These are phyloP conservation scores for Megaceryle maxima DNA, from an alignment of 2,113 vertebrate species.

Conservation along the genomic window DNA sequence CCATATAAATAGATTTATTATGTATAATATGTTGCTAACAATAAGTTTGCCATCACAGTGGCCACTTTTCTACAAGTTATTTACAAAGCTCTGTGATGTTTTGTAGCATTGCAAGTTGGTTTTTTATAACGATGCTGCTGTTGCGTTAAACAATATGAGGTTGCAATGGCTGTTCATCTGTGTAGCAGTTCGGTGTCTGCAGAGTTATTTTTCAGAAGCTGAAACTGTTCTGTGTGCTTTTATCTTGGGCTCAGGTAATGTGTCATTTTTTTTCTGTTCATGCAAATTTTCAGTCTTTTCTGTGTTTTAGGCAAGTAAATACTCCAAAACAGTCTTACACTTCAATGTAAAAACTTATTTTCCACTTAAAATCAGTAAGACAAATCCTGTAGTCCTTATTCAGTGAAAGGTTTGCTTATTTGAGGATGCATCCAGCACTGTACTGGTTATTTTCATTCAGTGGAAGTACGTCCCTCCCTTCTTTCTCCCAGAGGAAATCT, in stretches of 20 bases:
- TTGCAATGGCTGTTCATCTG: neutral
- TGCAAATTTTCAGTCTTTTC: neutral
- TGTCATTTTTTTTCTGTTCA: too few relatives aligned
- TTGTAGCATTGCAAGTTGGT: neutral
- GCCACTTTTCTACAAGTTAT: neutral
- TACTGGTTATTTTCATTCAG: neutral
- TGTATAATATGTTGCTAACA: neutral
- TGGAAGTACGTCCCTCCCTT: neutral
- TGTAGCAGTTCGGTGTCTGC: neutral
- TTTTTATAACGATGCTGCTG: neutral
- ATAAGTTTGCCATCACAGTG: neutral
- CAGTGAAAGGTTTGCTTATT: neutral
- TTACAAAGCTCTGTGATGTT: neutral
- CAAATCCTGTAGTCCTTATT: neutral
- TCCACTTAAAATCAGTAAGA: neutral
- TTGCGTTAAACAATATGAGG: neutral
- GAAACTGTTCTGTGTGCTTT: neutral
- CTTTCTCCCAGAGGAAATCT: conserved; percentile 12
- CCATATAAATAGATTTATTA: neutral
- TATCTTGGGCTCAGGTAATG: neutral
- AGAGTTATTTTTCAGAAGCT: neutral
- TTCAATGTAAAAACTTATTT: neutral
- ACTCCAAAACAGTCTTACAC: neutral
- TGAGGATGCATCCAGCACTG: neutral
- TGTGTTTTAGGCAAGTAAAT: neutral